Evolutionary conservation across 2,888 invertebrate species (phyloP), one percentile per base, ranked within the genome.

Genomic region (Salticus scenicus): DNA sequence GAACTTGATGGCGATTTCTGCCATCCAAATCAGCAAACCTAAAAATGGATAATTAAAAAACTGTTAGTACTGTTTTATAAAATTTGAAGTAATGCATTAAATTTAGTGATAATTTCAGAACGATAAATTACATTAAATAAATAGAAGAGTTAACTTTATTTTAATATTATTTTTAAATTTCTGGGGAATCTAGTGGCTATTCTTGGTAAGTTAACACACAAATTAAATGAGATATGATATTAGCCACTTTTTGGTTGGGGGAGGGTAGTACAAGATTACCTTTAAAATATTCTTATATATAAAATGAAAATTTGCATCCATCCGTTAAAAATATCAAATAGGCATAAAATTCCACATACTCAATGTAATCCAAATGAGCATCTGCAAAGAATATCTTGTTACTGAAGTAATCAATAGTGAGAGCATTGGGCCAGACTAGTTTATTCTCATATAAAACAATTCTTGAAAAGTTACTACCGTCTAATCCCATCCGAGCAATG

Each of bases 401-500:
- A 0, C 98, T 97, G 91, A 98, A 97, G 91, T 97, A 98, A 90
- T 99, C 99, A 83, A 99, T 95, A 0, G 99, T 97, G 20, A 99
- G 91, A 0, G 98, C 99, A 91, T 99, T 99, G 0, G 99, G 99
- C 99, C 99, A 99, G 0, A 98, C 98, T 72, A 99, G 95, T 90
- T 97, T 97, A 89, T 98, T 94, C 90, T 97, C 96, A 94, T 97
- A 96, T 28, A 95, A 96, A 20, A 98, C 92, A 88, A 99, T 96
- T 76, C 95, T 93, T 0, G 95, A 95, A 90, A 96, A 95, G 90
- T 97, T 96, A 8, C 95, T 94, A 0, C 99, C 99, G 90, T 99
- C 98, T 97, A 99, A 97, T 71, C 97, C 97, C 92, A 99, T 94
- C 91, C 98, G 96, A 17, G 97, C 99, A 88, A 99, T 98, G 91